A percentile compares a stretch with the other conserved stretches of the same genome.
Conservation (phyloP, 2,888 invertebrate genomes). For the Rutpela maculata region DNA sequence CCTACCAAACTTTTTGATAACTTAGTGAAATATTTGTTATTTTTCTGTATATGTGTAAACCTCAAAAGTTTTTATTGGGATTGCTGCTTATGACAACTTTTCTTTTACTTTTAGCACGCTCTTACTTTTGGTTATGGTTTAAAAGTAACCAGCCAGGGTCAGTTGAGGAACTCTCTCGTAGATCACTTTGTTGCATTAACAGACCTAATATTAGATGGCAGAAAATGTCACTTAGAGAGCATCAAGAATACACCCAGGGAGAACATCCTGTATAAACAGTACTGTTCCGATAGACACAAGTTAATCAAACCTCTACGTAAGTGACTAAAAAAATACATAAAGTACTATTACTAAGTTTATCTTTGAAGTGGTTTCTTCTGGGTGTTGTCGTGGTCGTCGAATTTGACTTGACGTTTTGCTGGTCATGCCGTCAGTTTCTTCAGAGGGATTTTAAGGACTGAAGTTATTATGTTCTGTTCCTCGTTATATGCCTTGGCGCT, state of each 20-base stretch:
- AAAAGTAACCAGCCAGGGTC: constrained; percentile 76
- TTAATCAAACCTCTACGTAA: constrained; percentile 82
- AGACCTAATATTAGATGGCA: constrained; percentile 85
- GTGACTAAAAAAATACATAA: constrained; percentile 57
- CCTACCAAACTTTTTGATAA: too few relatives aligned
- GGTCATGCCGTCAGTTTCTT: too few relatives aligned
- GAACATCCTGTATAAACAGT: constrained; percentile 79
- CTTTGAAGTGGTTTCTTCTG: too few relatives aligned
- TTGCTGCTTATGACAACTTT: not conserved
- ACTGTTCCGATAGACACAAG: constrained; percentile 80
- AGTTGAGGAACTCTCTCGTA: constrained; percentile 78
- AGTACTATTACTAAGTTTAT: not conserved
- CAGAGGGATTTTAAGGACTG: too few relatives aligned
- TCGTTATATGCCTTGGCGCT: too few relatives aligned
- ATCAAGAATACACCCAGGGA: constrained; percentile 77
- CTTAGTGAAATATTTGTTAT: too few relatives aligned
- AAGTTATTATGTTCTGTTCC: too few relatives aligned
- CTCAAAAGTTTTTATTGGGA: not conserved
- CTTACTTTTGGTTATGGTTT: constrained; percentile 75
- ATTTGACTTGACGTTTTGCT: too few relatives aligned
- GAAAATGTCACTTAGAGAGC: constrained; percentile 82
- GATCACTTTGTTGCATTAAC: constrained; percentile 83
- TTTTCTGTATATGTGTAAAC: too few relatives aligned
- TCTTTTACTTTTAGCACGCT: constrained; percentile 68
- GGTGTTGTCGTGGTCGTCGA: too few relatives aligned